Evolutionary conservation across 2,113 vertebrate species (phyloP).

Genomic region (Oncorhynchus kisutch): DNA sequence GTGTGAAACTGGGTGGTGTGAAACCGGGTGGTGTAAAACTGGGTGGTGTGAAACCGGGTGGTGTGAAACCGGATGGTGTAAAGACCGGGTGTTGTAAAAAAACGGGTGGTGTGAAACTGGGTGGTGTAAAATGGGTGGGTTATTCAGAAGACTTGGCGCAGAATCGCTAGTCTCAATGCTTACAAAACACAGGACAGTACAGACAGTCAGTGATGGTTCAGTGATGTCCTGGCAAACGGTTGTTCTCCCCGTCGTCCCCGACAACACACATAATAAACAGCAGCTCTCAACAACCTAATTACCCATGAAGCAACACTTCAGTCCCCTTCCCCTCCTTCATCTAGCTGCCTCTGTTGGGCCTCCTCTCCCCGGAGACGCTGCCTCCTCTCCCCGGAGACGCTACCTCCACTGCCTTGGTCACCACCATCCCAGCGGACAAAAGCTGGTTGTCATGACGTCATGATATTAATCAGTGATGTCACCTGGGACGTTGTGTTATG

Average conservation of each 20-base stretch:
- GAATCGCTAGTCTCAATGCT: no score
- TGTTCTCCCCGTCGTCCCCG: slow-evolving; percentile 54
- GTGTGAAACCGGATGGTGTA: no score
- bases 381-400: slow-evolving; percentile 46
- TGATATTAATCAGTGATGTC: no score
- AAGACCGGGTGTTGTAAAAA: no score
- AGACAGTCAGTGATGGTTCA: slow-evolving; percentile 30
- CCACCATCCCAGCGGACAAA: background rate
- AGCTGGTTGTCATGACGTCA: no score
- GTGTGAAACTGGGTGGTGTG: no score
- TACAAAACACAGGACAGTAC: background rate
- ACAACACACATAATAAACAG: slow-evolving; percentile 78
- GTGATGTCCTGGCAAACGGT: slow-evolving; percentile 66
- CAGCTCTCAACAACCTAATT: slow-evolving; percentile 75
- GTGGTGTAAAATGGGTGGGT: no score
- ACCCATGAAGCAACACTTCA: slow-evolving; percentile 74
- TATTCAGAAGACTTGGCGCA: no score
- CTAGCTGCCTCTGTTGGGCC: slow-evolving; percentile 16
- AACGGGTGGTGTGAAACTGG: no score
- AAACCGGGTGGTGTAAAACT: no score
- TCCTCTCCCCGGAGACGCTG: slow-evolving; percentile 50
- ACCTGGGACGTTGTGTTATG: no score
- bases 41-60: no score
- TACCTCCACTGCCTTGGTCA: slow-evolving; percentile 20
- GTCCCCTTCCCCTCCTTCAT: slow-evolving; percentile 47